These are phyloP conservation scores for Synanthedon formicaeformis DNA, from an alignment of 2,888 invertebrate species.

Conservation along the genomic window DNA sequence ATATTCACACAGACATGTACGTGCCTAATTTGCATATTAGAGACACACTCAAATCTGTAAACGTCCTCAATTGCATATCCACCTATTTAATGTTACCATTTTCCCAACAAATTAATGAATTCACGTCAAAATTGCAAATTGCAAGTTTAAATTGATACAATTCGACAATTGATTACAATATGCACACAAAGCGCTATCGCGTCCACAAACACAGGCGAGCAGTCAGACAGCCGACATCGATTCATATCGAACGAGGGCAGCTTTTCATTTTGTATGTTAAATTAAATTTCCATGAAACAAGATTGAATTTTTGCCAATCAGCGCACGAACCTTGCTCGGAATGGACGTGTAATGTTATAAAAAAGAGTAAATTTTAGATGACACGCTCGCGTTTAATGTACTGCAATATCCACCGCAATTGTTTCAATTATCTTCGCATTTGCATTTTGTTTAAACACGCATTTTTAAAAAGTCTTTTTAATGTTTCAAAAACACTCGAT, in stretches of 20 bases:
- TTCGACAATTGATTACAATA: conserved; percentile 65
- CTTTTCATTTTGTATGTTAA: conserved; percentile 70
- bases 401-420: background rate
- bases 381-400: no score
- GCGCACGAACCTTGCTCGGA: conserved; percentile 23
- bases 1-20: background rate
- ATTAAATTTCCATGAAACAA: conserved; percentile 71
- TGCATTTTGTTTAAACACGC: no score
- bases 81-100: conserved; percentile 4
- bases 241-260: conserved; percentile 62
- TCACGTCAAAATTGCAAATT: conserved; percentile 62
- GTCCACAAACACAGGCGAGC: conserved; percentile 64
- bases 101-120: conserved; percentile 52
- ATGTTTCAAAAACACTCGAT: no score
- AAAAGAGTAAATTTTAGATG: background rate
- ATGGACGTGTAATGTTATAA: background rate
- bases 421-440: no score
- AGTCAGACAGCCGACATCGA: conserved; percentile 56
- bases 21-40: background rate
- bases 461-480: no score
- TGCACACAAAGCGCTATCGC: conserved; percentile 58
- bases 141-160: conserved; percentile 49
- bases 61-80: background rate
- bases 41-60: background rate
- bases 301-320: conserved; percentile 71